Conservation (phyloP, 2,888 invertebrate species). For the Meta bourneti region DNA sequence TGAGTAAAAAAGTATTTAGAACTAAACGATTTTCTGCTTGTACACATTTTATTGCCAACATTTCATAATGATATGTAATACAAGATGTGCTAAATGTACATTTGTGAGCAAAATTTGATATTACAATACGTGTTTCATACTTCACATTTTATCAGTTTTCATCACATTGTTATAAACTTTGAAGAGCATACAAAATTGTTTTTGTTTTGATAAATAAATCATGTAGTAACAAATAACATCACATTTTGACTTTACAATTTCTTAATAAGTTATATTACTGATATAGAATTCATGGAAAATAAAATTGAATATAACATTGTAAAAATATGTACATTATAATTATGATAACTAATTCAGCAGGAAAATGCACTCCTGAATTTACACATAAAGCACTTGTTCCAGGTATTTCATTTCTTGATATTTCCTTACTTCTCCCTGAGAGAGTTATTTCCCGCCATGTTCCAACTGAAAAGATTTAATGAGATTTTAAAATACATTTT, state of each 20-base stretch:
- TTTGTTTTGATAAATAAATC: too few species aligned
- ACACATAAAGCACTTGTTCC: slow-evolving; percentile 38
- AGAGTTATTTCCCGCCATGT: slow-evolving; percentile 70
- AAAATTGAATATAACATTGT: background rate
- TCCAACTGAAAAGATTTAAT: slow-evolving; percentile 54
- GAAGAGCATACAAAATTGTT: too few species aligned
- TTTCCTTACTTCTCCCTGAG: slow-evolving; percentile 22
- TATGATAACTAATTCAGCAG: background rate
- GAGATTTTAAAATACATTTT: background rate
- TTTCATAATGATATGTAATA: too few species aligned
- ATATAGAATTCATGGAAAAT: background rate
- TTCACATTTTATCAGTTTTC: too few species aligned
- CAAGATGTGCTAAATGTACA: too few species aligned
- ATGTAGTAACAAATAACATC: background rate
- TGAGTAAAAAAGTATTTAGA: too few species aligned
- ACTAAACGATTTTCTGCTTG: too few species aligned
- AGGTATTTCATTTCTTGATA: background rate
- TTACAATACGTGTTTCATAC: too few species aligned
- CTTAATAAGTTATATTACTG: background rate
- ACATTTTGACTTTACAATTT: background rate
- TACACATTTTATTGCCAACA: too few species aligned
- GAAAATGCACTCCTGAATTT: background rate
- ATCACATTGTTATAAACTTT: too few species aligned
- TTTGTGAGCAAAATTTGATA: too few species aligned
- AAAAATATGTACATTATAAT: background rate